Evolutionary conservation across 1,140 invertebrate genomes (phyloP).

Genomic region (Thaumatotibia leucotreta): DNA sequence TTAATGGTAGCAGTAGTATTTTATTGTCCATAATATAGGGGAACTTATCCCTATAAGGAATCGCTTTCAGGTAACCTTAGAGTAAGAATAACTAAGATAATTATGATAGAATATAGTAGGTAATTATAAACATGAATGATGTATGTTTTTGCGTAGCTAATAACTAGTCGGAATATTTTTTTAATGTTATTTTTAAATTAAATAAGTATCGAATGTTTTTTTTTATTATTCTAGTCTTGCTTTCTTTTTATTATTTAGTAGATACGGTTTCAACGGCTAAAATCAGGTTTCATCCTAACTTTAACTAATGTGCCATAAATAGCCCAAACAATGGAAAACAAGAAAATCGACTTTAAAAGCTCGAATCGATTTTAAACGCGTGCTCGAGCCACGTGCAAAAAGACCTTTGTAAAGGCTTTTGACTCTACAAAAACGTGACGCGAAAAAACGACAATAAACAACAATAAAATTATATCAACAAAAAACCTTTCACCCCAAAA

Average conservation of each 20-base stretch:
- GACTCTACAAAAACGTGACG: constrained; percentile 47
- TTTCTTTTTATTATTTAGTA: constrained; percentile 34
- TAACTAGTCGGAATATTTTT: no score
- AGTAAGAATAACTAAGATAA: no score
- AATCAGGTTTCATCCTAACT: constrained; percentile 9
- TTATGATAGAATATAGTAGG: no score
- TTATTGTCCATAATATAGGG: no score
- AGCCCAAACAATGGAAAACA: constrained; percentile 24
- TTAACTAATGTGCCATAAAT: constrained; percentile 14
- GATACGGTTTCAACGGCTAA: constrained; percentile 13
- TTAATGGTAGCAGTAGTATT: no score
- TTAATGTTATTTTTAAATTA: no score
- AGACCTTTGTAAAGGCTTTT: constrained; percentile 55
- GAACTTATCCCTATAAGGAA: no score
- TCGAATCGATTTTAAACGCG: constrained; percentile 51
- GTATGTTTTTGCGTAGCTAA: no score
- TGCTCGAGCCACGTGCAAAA: constrained; percentile 59
- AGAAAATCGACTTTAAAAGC: constrained; percentile 26
- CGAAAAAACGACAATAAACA: constrained; percentile 56
- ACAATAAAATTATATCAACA: constrained; percentile 44
- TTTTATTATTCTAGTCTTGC: no score
- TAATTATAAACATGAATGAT: no score
- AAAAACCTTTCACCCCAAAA: background rate
- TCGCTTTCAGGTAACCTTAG: no score
- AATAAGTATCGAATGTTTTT: no score